phyloP scores from a whole-genome alignment of 2,113 vertebrate genomes.

The Ceyx margarethae region DNA sequence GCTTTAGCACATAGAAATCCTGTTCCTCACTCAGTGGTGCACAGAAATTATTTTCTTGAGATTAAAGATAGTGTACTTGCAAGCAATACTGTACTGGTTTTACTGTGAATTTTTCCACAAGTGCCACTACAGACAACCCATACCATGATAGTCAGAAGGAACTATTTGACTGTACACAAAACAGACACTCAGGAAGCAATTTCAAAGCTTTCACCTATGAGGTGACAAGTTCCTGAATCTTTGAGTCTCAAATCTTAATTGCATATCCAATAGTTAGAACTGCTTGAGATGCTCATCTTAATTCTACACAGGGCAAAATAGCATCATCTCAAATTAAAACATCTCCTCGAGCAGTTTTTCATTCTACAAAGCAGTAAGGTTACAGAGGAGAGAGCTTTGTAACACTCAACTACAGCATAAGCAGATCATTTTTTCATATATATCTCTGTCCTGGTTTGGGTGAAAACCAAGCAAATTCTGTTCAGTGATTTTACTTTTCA shows the following conservation, averaged over 20 bases:
- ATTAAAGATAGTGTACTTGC: neutral
- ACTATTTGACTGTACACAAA: neutral
- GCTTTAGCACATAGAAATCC: neutral
- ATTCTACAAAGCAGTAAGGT: neutral
- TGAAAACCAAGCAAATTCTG: too few species aligned
- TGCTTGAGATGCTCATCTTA: neutral
- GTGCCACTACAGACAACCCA: neutral
- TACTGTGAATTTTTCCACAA: neutral
- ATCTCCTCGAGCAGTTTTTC: neutral
- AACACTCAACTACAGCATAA: neutral
- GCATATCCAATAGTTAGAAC: neutral
- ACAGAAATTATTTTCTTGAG: neutral
- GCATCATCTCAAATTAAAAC: neutral
- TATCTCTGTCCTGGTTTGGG: too few species aligned
- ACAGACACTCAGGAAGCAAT: neutral
- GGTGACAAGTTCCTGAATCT: neutral
- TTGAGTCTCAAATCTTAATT: neutral
- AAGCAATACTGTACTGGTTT: neutral
- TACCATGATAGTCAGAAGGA: neutral
- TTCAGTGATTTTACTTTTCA: too few species aligned
- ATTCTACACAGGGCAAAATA: neutral
- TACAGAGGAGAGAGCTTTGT: neutral
- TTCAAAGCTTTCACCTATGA: neutral
- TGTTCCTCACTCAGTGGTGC: neutral
- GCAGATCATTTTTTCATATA: neutral